Conservation (phyloP, 2,113 vertebrate species). For the Engraulis encrasicolus region DNA sequence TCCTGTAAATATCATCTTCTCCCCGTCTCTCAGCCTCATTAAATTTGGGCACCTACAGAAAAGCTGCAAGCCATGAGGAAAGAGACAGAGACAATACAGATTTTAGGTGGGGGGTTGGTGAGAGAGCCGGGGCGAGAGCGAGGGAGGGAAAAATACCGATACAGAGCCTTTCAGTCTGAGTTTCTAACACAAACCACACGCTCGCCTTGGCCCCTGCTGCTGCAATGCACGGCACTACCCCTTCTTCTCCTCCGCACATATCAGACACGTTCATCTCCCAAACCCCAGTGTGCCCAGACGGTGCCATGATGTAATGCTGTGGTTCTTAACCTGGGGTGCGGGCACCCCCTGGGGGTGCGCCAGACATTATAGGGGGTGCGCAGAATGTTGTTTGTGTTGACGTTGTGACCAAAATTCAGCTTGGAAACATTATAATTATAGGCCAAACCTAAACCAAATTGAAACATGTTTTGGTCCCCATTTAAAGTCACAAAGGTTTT, state of each 20-base stretch:
- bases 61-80: not conserved
- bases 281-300: constrained; percentile 37
- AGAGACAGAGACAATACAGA: not conserved
- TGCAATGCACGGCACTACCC: too few relatives aligned
- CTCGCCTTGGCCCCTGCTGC: constrained; percentile 35
- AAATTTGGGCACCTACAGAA: constrained; percentile 27
- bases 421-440: too few relatives aligned
- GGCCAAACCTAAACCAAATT: too few relatives aligned
- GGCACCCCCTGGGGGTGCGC: too few relatives aligned
- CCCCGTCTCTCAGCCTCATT: not conserved
- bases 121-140: not conserved
- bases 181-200: constrained; percentile 50
- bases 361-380: too few relatives aligned
- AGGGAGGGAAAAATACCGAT: not conserved
- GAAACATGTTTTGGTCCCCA: too few relatives aligned
- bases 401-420: too few relatives aligned
- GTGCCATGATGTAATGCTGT: constrained; percentile 41
- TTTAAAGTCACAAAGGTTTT: too few relatives aligned
- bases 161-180: constrained; percentile 35
- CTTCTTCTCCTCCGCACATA: constrained; percentile 21
- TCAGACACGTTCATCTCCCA: constrained; percentile 17
- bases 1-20: constrained; percentile 18
- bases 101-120: too few relatives aligned
- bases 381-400: too few relatives aligned
- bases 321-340: too few relatives aligned